Conservation (phyloP, 2,888 invertebrate species). For the Brenthis daphne region DNA sequence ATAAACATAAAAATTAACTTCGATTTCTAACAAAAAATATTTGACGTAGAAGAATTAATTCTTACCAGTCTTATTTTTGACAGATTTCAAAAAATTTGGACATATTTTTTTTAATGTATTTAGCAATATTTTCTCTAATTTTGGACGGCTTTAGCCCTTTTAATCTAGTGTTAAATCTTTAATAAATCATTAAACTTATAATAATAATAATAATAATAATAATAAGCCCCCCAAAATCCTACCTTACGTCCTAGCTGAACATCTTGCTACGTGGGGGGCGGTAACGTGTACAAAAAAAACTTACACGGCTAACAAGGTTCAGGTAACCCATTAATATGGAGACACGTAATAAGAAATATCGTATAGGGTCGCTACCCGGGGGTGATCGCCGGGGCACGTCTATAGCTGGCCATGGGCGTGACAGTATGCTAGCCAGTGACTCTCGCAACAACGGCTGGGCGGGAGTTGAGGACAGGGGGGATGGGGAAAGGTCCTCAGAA, state of each 20-base stretch:
- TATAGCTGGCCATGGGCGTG: slow-evolving; percentile 28
- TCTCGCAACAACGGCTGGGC: neutral
- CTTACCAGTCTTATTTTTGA: too few species aligned
- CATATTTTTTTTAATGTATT: too few species aligned
- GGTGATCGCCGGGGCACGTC: slow-evolving; percentile 31
- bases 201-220: neutral
- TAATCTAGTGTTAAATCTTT: too few species aligned
- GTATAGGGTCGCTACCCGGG: slow-evolving; percentile 28
- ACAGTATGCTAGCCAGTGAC: slow-evolving; percentile 22
- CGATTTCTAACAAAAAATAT: too few species aligned
- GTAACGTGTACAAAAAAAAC: neutral
- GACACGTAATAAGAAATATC: slow-evolving; percentile 11
- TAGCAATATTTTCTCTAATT: too few species aligned
- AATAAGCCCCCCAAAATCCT: slow-evolving; percentile 5
- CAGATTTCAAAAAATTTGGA: too few species aligned
- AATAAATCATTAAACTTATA: too few species aligned
- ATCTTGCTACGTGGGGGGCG: slow-evolving; percentile 1
- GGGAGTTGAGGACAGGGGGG: neutral
- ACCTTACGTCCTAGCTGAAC: neutral
- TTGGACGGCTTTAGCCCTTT: too few species aligned
- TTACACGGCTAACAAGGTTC: slow-evolving; percentile 4
- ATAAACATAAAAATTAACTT: too few species aligned
- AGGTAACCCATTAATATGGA: slow-evolving; percentile 10
- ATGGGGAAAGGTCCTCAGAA: neutral
- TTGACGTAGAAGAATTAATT: too few species aligned